Percentiles rank a stretch among this genome's conserved stretches.
Evolutionary conservation across 37 sponge, comb jelly and placozoan species (phyloP).

Genomic region (Petrosia ficiformis): DNA sequence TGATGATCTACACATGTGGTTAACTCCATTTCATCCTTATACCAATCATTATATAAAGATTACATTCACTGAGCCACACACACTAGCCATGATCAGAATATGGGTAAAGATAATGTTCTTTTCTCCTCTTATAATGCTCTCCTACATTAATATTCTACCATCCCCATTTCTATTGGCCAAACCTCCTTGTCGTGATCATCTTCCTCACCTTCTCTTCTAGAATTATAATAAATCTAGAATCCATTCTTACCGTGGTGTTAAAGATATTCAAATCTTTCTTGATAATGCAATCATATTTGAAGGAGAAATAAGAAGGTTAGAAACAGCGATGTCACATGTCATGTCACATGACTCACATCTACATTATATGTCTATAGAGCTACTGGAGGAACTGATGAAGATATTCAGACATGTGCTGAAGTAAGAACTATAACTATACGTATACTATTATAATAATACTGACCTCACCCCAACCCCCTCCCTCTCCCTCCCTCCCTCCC

Average conservation of each 20-base stretch:
- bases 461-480: not conserved
- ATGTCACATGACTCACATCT: no score
- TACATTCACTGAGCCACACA: slow-evolving; percentile 31
- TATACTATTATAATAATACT: not conserved
- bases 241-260: slow-evolving; percentile 90
- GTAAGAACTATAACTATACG: not conserved
- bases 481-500: slow-evolving; percentile 22
- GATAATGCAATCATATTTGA: slow-evolving; percentile 77
- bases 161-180: no score
- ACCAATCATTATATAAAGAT: slow-evolving; percentile 71
- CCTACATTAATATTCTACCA: not conserved
- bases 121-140: not conserved
- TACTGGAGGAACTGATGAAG: no score
- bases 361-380: no score
- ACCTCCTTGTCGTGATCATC: no score
- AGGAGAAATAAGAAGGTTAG: slow-evolving; percentile 89
- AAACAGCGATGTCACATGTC: not conserved
- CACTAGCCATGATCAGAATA: slow-evolving; percentile 86
- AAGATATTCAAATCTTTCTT: slow-evolving; percentile 75
- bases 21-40: slow-evolving; percentile 88
- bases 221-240: slow-evolving; percentile 99
- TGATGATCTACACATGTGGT: slow-evolving; percentile 99
- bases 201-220: slow-evolving; percentile 35
- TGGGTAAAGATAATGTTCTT: slow-evolving; percentile 68
- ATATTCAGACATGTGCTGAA: no score